A percentile compares a stretch with the other conserved stretches of the same genome.
Evolutionary conservation across 2,888 invertebrate species (phyloP).

Genomic region (Cordilura impudica): DNA sequence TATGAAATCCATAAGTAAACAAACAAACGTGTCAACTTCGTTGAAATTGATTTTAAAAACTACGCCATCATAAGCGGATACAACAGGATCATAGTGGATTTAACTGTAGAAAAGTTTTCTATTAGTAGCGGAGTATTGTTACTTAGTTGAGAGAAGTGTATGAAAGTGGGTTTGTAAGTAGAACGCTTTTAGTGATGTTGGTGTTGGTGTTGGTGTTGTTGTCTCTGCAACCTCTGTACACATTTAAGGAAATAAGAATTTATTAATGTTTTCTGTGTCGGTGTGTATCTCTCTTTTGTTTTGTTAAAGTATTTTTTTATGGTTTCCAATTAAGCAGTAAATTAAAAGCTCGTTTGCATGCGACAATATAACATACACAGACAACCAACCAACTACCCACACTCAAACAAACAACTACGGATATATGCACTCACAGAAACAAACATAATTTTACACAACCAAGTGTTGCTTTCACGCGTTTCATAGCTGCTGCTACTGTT

Average conservation of each 20-base stretch:
- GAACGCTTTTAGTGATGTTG: too few species aligned
- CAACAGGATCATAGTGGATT: too few species aligned
- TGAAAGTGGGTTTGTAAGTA: not conserved
- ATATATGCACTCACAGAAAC: not conserved
- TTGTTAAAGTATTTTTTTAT: conserved; percentile 46
- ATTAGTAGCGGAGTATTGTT: too few species aligned
- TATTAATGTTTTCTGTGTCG: conserved; percentile 24
- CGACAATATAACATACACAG: conserved; percentile 30
- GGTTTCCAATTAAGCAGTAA: conserved; percentile 61
- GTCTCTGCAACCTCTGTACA: conserved; percentile 45
- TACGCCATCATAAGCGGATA: too few species aligned
- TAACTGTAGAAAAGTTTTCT: too few species aligned
- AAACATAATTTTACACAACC: conserved; percentile 1
- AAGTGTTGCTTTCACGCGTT: conserved; percentile 43
- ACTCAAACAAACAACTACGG: not conserved
- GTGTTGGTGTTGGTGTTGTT: conserved; percentile 16
- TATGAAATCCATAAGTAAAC: too few species aligned
- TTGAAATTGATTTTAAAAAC: too few species aligned
- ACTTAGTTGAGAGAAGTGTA: not conserved
- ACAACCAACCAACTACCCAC: not conserved
- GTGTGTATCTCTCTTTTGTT: not conserved
- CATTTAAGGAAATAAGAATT: conserved; percentile 34
- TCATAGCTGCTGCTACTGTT: conserved; percentile 11
- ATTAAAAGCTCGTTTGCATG: conserved; percentile 60
- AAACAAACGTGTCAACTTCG: too few species aligned